These are phyloP conservation scores for Zosterops hypoxanthus DNA, from an alignment of 2,113 vertebrate species.

Conservation along the genomic window DNA sequence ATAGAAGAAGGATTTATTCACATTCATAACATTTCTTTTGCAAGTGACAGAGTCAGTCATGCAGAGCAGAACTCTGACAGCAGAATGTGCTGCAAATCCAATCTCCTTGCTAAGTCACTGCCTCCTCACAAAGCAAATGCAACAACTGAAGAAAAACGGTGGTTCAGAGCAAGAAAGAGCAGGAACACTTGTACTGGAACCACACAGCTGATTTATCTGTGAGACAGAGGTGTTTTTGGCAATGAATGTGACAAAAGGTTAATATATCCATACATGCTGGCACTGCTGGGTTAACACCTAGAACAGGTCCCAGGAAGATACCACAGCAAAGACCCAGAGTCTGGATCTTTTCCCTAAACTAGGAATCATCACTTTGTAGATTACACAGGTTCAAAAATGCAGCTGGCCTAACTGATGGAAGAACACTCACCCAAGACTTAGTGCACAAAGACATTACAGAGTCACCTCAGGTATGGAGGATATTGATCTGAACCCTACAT, in stretches of 20 bases:
- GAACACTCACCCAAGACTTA: neutral
- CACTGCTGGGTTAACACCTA: neutral
- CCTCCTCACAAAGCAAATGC: neutral
- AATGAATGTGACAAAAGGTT: neutral
- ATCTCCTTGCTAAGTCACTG: neutral
- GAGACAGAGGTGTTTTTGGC: neutral
- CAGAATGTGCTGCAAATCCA: neutral
- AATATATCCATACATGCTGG: neutral
- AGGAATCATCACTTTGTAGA: neutral
- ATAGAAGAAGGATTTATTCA: neutral
- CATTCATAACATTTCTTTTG: neutral
- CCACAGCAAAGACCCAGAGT: neutral
- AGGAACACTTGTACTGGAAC: neutral
- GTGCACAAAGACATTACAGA: neutral
- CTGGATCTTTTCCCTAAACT: neutral
- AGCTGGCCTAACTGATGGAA: neutral
- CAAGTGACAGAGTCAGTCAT: neutral
- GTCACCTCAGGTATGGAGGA: neutral
- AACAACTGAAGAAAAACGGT: neutral
- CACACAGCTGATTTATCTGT: neutral
- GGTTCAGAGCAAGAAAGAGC: neutral
- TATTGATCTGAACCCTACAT: neutral
- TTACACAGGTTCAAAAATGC: neutral
- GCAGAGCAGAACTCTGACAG: neutral
- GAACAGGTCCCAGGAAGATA: neutral